Base-by-base conservation (phyloP, 1,140 invertebrate species). In the Cherax destructor region DNA sequence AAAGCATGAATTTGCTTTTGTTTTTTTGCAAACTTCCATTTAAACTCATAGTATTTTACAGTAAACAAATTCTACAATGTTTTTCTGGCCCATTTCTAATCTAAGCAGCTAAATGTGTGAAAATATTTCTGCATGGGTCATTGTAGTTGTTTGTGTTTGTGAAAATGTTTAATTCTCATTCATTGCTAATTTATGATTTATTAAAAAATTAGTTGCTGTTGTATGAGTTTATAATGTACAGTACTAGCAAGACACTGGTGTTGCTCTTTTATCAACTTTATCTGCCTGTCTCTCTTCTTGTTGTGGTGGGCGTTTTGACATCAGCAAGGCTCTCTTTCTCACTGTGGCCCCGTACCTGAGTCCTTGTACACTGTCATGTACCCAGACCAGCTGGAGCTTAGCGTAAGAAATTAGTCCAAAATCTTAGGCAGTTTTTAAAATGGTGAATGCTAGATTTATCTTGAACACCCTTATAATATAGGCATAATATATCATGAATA, bases 301-400 rank as follows among this genome's bases (percentile, higher is more conserved):
- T 86, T 76, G 49, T 83, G 88, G 81, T 90, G 59, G 83, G 81
- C 76, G 81, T 79, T 85, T 86, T 61, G 83, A 76, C 61, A 49
- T 30, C 91, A 92, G 91, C 91, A 81, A 77, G 83, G 86, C 74
- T 78, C 91, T 79, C 79, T 87, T 30, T 92, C 79, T 88, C 80
- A 59, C 69, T 84, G 69, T 41, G 91, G 91, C 56, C 86, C 81
- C 18, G 91, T 92, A 50, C 91, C 91, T 10, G 91, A 84, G 91
- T 88, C 85, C 74, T 65, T 92, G 79, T 92, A 92, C 76, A 92
- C 83, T 52, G 69, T 88, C 81, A 84, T 50, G 47, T 84, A 84
- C 86, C 86, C 81, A 47, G 81, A 83, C n/a, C 80, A 88, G 18
- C 16, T 88, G 80, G 86, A 88, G 72, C 52, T 61, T 92, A 77